Evolutionary conservation across 1,140 invertebrate species (phyloP), one percentile per base, ranked within the genome.

Genomic region (Ips nitidus): DNA sequence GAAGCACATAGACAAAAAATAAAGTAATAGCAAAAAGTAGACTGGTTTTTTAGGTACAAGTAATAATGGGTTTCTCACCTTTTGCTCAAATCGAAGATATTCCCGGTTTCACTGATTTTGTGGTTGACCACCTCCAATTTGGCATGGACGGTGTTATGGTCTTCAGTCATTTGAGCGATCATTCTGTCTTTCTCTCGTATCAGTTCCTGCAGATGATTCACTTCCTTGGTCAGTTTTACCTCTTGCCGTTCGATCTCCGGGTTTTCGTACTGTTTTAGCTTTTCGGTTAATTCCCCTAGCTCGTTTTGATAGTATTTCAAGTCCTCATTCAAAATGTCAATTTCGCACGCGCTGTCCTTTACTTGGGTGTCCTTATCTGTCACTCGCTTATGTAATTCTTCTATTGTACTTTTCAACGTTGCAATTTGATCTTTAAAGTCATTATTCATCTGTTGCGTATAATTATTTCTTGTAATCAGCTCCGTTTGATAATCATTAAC

Each of bases 181-280:
- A 83, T 79, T 22, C 82, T 80, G 22, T 87, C 85, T 64, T 84
- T 85, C 66, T 88, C 85, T 2, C 84, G 84, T 1, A 87, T 72
- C 58, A 86, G 84, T 66, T 86, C 85, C 58, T 86, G 84, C 52
- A 88, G 74, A 75, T 85, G 81, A 58, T 82, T 78, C 43, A 88
- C 84, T 75, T 89, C 84, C 67, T 87, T 83, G 41, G 83, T 80
- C 56, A 40, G 76, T 55, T 57, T 76, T 75, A 74, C 82, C 73
- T 65, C 81, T 75, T 41, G 72, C 67, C 75, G 75, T 73, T 75
- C 81, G 37, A 71, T 71, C 83, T 71, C 36, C 81, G 57, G 67
- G n/a, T 57, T 70, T 22, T 71, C 60, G 7, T 64, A 40, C n/a
- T 40, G 36, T 43, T 70, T 69, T 5, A 70, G 53, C 22, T 65